Evolutionary conservation across 2,888 invertebrate species (phyloP).

Genomic region (Malthinus seriepunctatus): DNA sequence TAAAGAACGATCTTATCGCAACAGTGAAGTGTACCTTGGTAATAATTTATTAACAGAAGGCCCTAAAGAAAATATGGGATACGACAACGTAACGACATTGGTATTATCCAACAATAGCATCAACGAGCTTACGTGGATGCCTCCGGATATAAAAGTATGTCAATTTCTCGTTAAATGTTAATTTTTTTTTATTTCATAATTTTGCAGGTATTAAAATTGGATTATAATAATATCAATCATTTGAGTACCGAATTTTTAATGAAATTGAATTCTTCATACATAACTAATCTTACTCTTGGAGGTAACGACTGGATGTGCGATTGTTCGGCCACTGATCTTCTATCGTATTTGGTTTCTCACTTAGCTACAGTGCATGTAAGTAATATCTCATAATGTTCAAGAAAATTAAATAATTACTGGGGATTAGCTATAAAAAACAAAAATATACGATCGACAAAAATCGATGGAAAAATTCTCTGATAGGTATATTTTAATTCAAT

Average conservation of each 20-base stretch:
- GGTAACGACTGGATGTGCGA: slow-evolving; percentile 65
- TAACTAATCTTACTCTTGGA: slow-evolving; percentile 52
- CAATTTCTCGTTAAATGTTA: not conserved
- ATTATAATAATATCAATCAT: slow-evolving; percentile 60
- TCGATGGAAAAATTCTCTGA: too few species aligned
- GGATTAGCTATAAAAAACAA: too few species aligned
- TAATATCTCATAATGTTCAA: too few species aligned
- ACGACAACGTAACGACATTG: slow-evolving; percentile 57
- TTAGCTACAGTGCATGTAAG: slow-evolving; percentile 46
- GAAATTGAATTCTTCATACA: slow-evolving; percentile 48
- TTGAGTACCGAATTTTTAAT: slow-evolving; percentile 54
- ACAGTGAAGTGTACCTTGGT: slow-evolving; percentile 39
- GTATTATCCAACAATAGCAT: slow-evolving; percentile 57
- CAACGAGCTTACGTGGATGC: slow-evolving; percentile 54
- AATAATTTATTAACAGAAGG: slow-evolving; percentile 32
- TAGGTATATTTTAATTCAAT: too few species aligned
- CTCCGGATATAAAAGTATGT: slow-evolving; percentile 52
- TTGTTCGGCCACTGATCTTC: slow-evolving; percentile 57
- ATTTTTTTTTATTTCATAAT: too few species aligned
- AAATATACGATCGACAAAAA: too few species aligned
- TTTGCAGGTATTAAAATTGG: slow-evolving; percentile 56
- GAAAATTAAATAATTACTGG: too few species aligned
- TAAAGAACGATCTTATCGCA: slow-evolving; percentile 31
- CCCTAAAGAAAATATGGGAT: slow-evolving; percentile 45
- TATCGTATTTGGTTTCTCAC: slow-evolving; percentile 48